Base-by-base conservation (phyloP, 2,113 vertebrate species). In the Prietella phreatophila region DNA sequence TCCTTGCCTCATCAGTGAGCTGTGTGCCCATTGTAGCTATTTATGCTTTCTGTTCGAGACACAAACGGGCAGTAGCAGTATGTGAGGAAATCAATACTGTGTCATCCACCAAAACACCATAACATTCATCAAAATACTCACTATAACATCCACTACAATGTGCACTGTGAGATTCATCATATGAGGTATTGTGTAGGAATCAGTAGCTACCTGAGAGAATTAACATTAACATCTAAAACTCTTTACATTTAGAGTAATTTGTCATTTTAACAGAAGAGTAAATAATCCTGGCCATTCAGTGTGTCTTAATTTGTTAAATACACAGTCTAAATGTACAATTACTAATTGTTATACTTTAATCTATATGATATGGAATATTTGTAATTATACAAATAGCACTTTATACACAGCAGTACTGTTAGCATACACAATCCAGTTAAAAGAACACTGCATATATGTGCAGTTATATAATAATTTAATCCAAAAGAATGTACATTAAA, bases 21-120 rank as follows among this genome's bases (percentile, higher is more conserved):
- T 99, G 97, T 67, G 90, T 99, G 11, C 97, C 98, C 2, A 75
- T 98, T 81, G 93, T 86, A 14, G 97, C 98, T 71, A 89, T 98
- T 60, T 84, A 95, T 8, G 92, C 87, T 9, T 95, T 93, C 85
- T 42, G 96, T 83, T 90, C 0, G 75, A 96, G 88, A 86, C 93
- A 89, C 83, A 85, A 75, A 76, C 9, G 11, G 2, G 4, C 80
- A 82, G 56, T 60, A 60, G 25, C 20, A 36, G 79, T 13, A 36
- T 14, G 17, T 58, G 17, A 82, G 30, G 56, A 60, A 60, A 14
- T 60, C 55, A 82, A 82, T 36, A 60, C 79, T 19, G 30, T 60
- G 33, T 60, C 55, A 58, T 82, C 8, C 30, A 82, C 30, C 55
- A 60, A 60, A 13, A 82, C 79, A 22, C 30, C 55, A 82, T 60